phyloP scores from a whole-genome alignment of 2,888 invertebrate genomes.

The Ophraella communa region DNA sequence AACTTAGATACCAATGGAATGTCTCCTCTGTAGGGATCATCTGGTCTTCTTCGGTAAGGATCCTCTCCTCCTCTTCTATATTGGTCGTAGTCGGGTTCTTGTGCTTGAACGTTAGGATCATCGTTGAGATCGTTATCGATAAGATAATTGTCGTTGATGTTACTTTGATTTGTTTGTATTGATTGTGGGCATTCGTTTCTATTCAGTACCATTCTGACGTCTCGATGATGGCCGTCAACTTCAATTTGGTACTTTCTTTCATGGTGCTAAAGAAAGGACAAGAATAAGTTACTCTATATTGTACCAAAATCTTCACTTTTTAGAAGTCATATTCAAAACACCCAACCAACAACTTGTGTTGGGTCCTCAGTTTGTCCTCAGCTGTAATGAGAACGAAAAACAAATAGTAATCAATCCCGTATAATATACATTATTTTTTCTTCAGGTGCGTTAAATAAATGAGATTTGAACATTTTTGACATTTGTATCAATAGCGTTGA shows the following conservation, averaged over 20 bases:
- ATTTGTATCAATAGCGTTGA: no score
- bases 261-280: constrained; percentile 62
- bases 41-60: not conserved
- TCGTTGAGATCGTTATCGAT: constrained; percentile 47
- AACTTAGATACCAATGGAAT: constrained; percentile 69
- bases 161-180: constrained; percentile 56
- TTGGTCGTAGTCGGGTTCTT: constrained; percentile 53
- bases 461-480: no score
- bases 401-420: no score
- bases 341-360: no score
- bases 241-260: constrained; percentile 67
- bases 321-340: no score
- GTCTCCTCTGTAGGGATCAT: constrained; percentile 64
- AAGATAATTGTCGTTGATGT: constrained; percentile 51
- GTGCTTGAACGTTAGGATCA: constrained; percentile 58
- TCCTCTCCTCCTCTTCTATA: constrained; percentile 15
- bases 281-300: no score
- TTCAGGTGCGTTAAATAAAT: no score
- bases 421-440: no score
- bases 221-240: constrained; percentile 63
- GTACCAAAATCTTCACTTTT: no score
- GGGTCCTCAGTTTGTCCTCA: no score
- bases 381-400: no score
- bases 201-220: constrained; percentile 62
- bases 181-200: constrained; percentile 62